Evolutionary conservation across 2,888 invertebrate species (phyloP).

Genomic region (Beris morrisii): DNA sequence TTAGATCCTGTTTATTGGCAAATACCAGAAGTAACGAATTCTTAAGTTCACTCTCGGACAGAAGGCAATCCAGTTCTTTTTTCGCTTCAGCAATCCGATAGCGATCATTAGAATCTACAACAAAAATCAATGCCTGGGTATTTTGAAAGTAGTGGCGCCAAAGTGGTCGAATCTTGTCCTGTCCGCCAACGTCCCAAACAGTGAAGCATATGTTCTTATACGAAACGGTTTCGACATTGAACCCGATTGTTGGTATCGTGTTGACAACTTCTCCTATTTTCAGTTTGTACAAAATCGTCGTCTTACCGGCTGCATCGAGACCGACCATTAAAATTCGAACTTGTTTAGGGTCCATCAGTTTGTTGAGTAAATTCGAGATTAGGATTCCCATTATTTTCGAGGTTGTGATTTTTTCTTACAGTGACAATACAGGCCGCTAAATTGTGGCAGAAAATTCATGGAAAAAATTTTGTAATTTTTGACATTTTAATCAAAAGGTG

Average conservation of each 20-base stretch:
- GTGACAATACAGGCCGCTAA: conserved; percentile 5
- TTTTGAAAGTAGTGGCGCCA: conserved; percentile 49
- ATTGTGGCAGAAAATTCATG: conserved; percentile 4
- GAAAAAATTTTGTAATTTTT: no score
- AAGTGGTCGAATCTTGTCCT: conserved; percentile 46
- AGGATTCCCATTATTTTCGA: conserved; percentile 43
- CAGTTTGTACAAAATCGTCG: conserved; percentile 48
- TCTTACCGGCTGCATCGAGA: conserved; percentile 51
- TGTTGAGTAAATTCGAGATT: conserved; percentile 44
- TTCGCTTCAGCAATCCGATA: conserved; percentile 44
- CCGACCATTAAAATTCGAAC: conserved; percentile 49
- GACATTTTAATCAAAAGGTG: no score
- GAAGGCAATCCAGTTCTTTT: conserved; percentile 44
- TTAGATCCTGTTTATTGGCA: conserved; percentile 50
- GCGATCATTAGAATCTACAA: conserved; percentile 46
- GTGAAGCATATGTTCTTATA: conserved; percentile 49
- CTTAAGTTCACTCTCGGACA: conserved; percentile 43
- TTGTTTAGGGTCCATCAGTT: conserved; percentile 44
- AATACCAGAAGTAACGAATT: conserved; percentile 45
- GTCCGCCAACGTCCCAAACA: conserved; percentile 51
- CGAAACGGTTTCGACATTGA: conserved; percentile 49
- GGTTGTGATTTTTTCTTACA: background rate
- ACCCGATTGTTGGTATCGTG: conserved; percentile 50
- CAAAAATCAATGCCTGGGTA: conserved; percentile 47
- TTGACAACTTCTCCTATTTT: conserved; percentile 46